Percentiles rank a stretch among this genome's conserved stretches.
Evolutionary conservation across 1,140 invertebrate genomes (phyloP).

Genomic region (Brachionus asplanchnoidis): DNA sequence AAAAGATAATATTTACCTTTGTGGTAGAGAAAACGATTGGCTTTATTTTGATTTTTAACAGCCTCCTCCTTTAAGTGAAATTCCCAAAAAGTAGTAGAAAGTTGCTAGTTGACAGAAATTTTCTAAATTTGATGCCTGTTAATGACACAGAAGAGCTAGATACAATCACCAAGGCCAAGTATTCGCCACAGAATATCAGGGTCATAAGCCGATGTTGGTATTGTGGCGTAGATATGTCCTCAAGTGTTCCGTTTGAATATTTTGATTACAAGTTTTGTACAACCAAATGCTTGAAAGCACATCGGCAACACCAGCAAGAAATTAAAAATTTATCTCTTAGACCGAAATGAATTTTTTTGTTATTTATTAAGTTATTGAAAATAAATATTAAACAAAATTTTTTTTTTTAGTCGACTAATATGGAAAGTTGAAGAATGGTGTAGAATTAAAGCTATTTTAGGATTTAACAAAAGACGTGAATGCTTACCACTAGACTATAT

Average conservation of each 20-base stretch:
- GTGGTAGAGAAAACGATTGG: no score
- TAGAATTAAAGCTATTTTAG: no score
- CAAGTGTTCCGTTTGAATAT: conserved; percentile 74
- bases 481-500: no score
- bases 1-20: no score
- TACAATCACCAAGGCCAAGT: background rate
- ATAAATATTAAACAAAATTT: background rate
- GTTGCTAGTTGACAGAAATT: conserved; percentile 26
- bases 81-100: background rate
- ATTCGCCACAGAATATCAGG: conserved; percentile 24
- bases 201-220: conserved; percentile 65
- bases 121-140: background rate
- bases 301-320: conserved; percentile 52
- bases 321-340: background rate
- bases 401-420: no score
- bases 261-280: conserved; percentile 71
- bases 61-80: no score
- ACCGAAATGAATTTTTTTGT: background rate
- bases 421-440: no score
- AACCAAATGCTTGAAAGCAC: conserved; percentile 70
- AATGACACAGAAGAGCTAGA: conserved; percentile 34
- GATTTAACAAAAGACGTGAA: no score
- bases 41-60: no score
- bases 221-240: conserved; percentile 68
- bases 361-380: background rate